Conservation (phyloP, 2,888 invertebrate genomes). For the Caenorhabditis panamensis region DNA sequence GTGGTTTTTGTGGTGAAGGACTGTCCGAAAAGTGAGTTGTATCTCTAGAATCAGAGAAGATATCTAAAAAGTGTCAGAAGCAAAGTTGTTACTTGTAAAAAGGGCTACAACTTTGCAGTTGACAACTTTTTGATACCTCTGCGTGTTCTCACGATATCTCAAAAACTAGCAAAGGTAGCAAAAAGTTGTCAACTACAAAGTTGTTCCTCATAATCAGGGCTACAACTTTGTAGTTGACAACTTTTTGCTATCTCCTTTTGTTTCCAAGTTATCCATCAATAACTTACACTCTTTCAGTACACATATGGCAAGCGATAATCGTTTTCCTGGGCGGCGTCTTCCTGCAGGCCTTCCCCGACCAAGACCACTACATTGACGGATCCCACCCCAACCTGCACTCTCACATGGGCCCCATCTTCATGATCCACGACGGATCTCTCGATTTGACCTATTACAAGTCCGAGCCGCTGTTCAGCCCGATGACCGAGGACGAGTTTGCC, state of each 20-base stretch:
- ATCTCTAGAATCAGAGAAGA: too few relatives aligned
- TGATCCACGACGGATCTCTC: constrained; percentile 23
- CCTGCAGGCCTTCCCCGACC: constrained; percentile 22
- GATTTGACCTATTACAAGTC: neutral
- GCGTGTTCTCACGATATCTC: too few relatives aligned
- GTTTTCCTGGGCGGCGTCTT: constrained; percentile 8
- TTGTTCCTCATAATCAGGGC: too few relatives aligned
- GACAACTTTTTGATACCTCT: neutral
- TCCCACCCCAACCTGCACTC: constrained; percentile 33
- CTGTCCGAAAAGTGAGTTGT: neutral
- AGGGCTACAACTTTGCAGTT: neutral
- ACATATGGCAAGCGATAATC: neutral
- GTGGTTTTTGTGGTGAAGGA: neutral
- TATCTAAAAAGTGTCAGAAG: neutral
- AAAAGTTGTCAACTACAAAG: too few relatives aligned
- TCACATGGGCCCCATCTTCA: constrained; percentile 15
- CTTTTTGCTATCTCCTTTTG: too few relatives aligned
- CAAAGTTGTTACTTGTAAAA: neutral
- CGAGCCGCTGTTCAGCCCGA: constrained; percentile 17
- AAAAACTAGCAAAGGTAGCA: too few relatives aligned
- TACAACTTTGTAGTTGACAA: too few relatives aligned
- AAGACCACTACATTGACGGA: constrained; percentile 7
- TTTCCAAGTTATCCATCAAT: too few relatives aligned
- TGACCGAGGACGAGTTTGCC: constrained; percentile 20
- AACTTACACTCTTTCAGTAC: too few relatives aligned